Evolutionary conservation across 1,140 invertebrate species (phyloP), one percentile per base, ranked within the genome.

Genomic region (Lordiphosa clarofinis): DNA sequence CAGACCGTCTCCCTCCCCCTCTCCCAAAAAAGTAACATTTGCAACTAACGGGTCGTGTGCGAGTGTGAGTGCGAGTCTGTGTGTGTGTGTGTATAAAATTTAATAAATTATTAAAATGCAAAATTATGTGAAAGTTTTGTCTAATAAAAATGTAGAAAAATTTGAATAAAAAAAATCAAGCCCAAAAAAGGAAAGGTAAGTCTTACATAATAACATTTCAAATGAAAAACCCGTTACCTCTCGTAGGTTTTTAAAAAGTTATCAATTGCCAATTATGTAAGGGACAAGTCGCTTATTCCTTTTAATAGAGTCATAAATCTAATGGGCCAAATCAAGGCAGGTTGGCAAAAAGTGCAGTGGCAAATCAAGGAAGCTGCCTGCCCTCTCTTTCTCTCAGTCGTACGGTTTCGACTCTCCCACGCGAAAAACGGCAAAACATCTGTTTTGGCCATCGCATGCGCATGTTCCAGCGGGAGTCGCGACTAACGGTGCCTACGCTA

Each of bases 361-460:
- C 66, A 78, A 24, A 5, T 24, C 21, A 24, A 24, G 21, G 21
- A 24, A 24, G 21, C 1, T 24, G 21, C 21, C 21, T 24, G 21
- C 21, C 13, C 15, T 40, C 24, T 46, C 24, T 31, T 4, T 33
- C 19, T 24, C 52, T 31, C 52, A 39, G 37, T 43, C 31, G 40
- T n/a, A 19, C 8, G 15, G n/a, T 38, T 28, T 11, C 40, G 35
- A 44, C 73, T 48, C 66, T 76, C 61, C 56, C 62, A 67, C 43
- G 57, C 46, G 31, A 46, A 13, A 28, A 28, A 46, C 2, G 19
- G 19, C 39, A 61, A 60, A 82, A 84, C 78, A 84, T 43, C 49
- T 86, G 79, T 84, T 84, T 84, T 53, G 53, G 11, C 40, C 15
- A 46, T 28, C 65, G 38, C 24, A n/a, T 81, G 76, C 76, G 76